Conservation (phyloP, 2,113 vertebrate genomes). For the Coracopsis vasa region DNA sequence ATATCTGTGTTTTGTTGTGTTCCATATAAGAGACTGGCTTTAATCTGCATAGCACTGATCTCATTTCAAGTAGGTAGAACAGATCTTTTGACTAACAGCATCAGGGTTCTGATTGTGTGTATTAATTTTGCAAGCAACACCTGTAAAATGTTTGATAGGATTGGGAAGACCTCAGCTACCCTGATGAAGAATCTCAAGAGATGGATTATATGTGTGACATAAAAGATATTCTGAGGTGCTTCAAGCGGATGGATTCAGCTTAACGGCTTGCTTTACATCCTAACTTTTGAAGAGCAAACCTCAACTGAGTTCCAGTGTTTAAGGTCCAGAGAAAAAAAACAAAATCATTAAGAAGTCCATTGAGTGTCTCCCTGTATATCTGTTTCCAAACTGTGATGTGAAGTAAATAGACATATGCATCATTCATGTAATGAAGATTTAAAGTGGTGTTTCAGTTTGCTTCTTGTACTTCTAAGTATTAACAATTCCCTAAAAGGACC, state of each 20-base stretch:
- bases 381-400: background rate
- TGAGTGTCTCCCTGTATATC: background rate
- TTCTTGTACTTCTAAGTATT: background rate
- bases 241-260: background rate
- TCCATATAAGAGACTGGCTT: background rate
- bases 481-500: background rate
- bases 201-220: background rate
- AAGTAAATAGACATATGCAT: background rate
- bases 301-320: background rate
- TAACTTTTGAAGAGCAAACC: background rate
- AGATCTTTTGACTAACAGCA: background rate
- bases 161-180: background rate
- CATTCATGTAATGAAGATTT: background rate
- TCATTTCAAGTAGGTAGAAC: background rate
- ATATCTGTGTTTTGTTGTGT: background rate
- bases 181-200: background rate
- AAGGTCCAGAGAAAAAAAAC: background rate
- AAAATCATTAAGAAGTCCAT: background rate
- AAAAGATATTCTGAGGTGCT: background rate
- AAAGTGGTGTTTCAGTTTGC: background rate
- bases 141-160: background rate
- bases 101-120: background rate
- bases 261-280: background rate
- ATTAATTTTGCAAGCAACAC: background rate
- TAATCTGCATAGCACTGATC: background rate